These are phyloP conservation scores for Xanthorhoe designata DNA, from an alignment of 2,888 invertebrate species.

Conservation along the genomic window DNA sequence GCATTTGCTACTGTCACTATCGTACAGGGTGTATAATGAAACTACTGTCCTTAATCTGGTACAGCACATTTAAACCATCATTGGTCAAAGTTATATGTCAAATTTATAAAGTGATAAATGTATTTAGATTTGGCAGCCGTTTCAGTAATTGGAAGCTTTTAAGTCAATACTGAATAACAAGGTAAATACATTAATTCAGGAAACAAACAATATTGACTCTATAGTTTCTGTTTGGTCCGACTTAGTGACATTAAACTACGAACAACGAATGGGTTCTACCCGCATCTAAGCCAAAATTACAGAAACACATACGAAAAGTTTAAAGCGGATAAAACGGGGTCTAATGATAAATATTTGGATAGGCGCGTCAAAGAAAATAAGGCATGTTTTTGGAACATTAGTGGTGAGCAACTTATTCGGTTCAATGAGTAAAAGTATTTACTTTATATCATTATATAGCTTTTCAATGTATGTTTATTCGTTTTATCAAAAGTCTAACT, in stretches of 20 bases:
- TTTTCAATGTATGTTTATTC: no score
- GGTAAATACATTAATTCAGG: not conserved
- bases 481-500: no score
- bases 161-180: not conserved
- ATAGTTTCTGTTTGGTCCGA: conserved; percentile 65
- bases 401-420: not conserved
- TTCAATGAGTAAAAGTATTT: not conserved
- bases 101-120: no score
- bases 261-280: conserved; percentile 64
- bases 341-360: conserved; percentile 31
- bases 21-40: no score
- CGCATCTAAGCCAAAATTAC: conserved; percentile 69
- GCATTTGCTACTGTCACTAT: no score
- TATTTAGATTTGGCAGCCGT: no score
- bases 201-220: conserved; percentile 51
- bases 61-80: no score
- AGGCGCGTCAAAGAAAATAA: conserved; percentile 14
- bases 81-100: no score
- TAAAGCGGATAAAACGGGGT: conserved; percentile 32
- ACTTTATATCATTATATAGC: not conserved
- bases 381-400: conserved; percentile 4
- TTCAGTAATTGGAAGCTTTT: not conserved
- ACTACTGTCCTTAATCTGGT: no score
- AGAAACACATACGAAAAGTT: conserved; percentile 54
- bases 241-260: conserved; percentile 67